Evolutionary conservation across 2,113 vertebrate species (phyloP).

Genomic region (Aldabrachelys gigantea): DNA sequence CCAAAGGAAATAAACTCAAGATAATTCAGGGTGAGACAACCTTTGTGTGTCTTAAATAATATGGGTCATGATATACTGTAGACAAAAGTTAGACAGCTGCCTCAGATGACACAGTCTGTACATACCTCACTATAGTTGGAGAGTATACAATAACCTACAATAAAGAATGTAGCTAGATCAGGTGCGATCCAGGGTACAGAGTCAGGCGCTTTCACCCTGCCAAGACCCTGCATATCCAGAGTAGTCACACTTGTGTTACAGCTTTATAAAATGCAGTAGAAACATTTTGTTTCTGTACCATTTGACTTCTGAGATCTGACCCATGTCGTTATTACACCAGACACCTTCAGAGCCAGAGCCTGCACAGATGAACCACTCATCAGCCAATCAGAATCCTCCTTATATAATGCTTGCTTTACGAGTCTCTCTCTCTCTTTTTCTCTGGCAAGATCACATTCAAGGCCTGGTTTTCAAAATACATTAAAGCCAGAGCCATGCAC

Average conservation of each 20-base stretch:
- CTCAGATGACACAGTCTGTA: conserved; percentile 47
- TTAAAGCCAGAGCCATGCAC: rapidly evolving
- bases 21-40: conserved; percentile 50
- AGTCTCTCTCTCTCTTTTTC: not conserved
- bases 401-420: not conserved
- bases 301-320: not conserved
- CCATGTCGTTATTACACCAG: not conserved
- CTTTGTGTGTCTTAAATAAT: conserved; percentile 68
- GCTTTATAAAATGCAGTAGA: not conserved
- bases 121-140: conserved; percentile 35
- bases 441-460: not conserved
- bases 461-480: not conserved
- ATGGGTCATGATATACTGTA: conserved; percentile 55
- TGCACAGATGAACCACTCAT: not conserved
- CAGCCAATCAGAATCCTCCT: not conserved
- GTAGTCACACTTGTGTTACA: rapidly evolving
- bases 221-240: not conserved
- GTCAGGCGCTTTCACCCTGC: conserved; percentile 52
- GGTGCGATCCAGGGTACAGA: conserved; percentile 44
- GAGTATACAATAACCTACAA: conserved; percentile 43
- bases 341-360: not conserved
- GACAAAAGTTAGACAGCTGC: conserved; percentile 63
- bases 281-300: not conserved
- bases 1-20: conserved; percentile 60
- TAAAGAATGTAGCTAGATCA: conserved; percentile 30